These are phyloP conservation scores for Crotalus viridis DNA, from an alignment of 2,113 vertebrate genomes.

Conservation along the genomic window DNA sequence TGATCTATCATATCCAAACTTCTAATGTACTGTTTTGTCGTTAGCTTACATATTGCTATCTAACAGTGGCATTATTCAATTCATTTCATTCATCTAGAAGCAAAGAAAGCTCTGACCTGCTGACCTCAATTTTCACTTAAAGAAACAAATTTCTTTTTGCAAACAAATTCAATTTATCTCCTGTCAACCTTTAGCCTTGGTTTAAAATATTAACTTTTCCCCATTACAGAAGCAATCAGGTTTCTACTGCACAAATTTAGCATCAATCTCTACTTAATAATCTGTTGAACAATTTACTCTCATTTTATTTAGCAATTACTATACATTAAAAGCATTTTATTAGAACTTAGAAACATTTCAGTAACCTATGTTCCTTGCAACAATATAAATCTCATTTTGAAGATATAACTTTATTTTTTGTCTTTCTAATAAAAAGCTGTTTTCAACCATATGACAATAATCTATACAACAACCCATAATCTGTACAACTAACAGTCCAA, in stretches of 20 bases:
- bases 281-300: slow-evolving; percentile 60
- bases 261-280: slow-evolving; percentile 59
- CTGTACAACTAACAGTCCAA: background rate
- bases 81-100: slow-evolving; percentile 74
- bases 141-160: slow-evolving; percentile 80
- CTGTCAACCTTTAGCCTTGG: slow-evolving; percentile 77
- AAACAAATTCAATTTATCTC: slow-evolving; percentile 83
- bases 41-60: slow-evolving; percentile 55
- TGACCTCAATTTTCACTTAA: slow-evolving; percentile 82
- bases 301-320: slow-evolving; percentile 47
- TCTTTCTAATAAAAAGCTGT: background rate
- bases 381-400: slow-evolving; percentile 7
- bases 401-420: background rate
- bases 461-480: background rate
- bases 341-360: slow-evolving; percentile 24
- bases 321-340: slow-evolving; percentile 40
- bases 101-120: slow-evolving; percentile 67
- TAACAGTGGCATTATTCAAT: slow-evolving; percentile 72
- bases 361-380: slow-evolving; percentile 16
- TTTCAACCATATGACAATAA: background rate
- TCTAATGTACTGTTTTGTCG: slow-evolving; percentile 59
- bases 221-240: slow-evolving; percentile 65
- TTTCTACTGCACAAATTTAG: slow-evolving; percentile 67
- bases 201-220: slow-evolving; percentile 80
- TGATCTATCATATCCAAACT: slow-evolving; percentile 32